Evolutionary conservation across 2,113 vertebrate genomes (phyloP), one percentile per base, ranked within the genome.

Genomic region (Macquaria australasica): DNA sequence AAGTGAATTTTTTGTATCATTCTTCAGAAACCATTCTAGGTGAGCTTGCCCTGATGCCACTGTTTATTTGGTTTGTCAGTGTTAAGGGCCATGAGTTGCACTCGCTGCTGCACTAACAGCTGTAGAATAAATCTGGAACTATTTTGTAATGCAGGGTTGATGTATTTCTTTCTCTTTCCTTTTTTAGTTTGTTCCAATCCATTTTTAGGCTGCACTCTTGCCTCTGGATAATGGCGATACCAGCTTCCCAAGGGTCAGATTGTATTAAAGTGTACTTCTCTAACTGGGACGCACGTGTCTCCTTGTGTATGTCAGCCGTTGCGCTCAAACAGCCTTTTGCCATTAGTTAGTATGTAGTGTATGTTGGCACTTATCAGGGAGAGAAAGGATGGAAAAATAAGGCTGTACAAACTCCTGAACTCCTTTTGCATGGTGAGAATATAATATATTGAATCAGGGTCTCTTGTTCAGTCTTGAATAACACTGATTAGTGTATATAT

Each of bases 251-350:
- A 8, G 67, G 68, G 62, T 75, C 73, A 77, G 20, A 80, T 59
- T 80, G 37, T 53, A 76, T 85, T 71, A 70, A 81, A 83, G 72
- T 43, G 15, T 63, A 55, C 56, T 82, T 75, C 56, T 67, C 48
- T 81, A 87, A 89, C 7, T 55, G 78, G 78, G 62, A 78, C 73
- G 58, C 66, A 28, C 23, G 23, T 39, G 58, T 87, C 56, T 87
- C 34, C 18, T 68, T 48, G 66, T 12, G 41, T 58, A 45, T 60
- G 43, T 77, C 72, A 73, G 34, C 64, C 2, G 3, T 23, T 64
- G 37, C 67, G 37, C 56, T 79, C 39, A 78, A 73, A 82, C 45
- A 79, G 67, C 41, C 21, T 73, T 83, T 88, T 83, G 34, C 78
- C 28, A 79, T 87, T 79, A 77, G 55, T 16, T 50, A 31, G 28